Base-by-base conservation (phyloP, 2,797 vertebrate species). In the Echeneis naucrates region DNA sequence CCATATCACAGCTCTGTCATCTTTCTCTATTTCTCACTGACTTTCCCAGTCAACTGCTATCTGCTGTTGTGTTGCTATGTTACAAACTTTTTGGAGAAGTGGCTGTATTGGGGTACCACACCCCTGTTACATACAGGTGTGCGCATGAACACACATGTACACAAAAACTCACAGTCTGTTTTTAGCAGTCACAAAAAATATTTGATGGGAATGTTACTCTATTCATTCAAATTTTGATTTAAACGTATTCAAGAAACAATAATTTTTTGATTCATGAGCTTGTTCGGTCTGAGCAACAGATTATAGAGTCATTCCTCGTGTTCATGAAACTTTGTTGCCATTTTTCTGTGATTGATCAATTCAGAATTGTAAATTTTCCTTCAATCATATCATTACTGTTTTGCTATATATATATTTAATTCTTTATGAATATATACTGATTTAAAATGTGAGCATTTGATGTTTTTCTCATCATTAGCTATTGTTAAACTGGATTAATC, bases 11-110 rank as follows among this genome's bases (percentile, higher is more conserved):
- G 37, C 30, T 80, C 72, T 78, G 30, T 72, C 76, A 70, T 76
- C 71, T 72, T 44, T 55, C 64, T 66, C 64, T 66, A 78, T 78
- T 71, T 81, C 71, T 79, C 61, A 27, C 77, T 54, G 80, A 89
- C 81, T 87, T 82, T 77, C 67, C 38, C 35, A 51, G 81, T 80
- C 86, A 86, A 83, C 87, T 84, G 88, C 71, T 82, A 72, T 72
- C 80, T 65, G 79, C 78, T 80, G 77, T 87, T 88, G 86, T 84
- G 90, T 92, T 92, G 91, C 90, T 91, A 88, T 88, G 91, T 64
- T 88, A 91, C 89, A 78, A 84, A 88, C 71, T 84, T 85, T 88
- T 87, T 91, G 72, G 77, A 84, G 71, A 78, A 84, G 88, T 87
- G 86, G 88, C 86, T 0, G 77, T 82, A 68, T 78, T 50, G 68